phyloP scores from a whole-genome alignment of 1,140 invertebrate genomes.

The Magallana ariakensis region DNA sequence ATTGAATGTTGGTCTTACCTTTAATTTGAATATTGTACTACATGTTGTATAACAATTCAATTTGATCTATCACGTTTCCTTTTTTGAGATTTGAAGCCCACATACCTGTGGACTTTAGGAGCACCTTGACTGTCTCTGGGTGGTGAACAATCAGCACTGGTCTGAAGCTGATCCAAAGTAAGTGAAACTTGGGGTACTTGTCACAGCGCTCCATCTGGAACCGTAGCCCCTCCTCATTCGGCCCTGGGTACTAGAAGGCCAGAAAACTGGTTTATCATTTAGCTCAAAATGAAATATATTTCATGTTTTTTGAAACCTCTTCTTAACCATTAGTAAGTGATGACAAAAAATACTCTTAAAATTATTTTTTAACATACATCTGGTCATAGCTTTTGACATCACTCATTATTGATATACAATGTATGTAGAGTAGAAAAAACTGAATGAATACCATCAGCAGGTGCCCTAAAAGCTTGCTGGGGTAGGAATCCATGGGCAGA shows the following conservation, averaged over 20 bases:
- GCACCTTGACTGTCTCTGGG: constrained; percentile 70
- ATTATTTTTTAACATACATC: too few species aligned
- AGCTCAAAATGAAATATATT: too few species aligned
- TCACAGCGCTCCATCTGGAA: constrained; percentile 60
- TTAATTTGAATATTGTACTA: too few species aligned
- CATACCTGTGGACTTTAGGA: constrained; percentile 68
- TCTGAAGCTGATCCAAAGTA: constrained; percentile 65
- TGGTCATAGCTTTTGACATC: too few species aligned
- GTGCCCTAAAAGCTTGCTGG: not conserved
- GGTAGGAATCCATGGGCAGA: not conserved
- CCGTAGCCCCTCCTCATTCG: constrained; percentile 64
- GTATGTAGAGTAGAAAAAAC: not conserved
- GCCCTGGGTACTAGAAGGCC: constrained; percentile 62
- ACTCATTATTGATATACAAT: not conserved
- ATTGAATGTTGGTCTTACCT: too few species aligned
- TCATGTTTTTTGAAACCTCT: not conserved
- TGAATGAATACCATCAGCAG: constrained; percentile 1
- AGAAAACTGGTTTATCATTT: not conserved
- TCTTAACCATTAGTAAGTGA: too few species aligned
- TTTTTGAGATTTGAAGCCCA: not conserved
- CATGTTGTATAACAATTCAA: too few species aligned
- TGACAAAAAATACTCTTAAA: too few species aligned
- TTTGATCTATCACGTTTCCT: too few species aligned
- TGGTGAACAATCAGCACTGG: constrained; percentile 61
- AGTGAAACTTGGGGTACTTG: constrained; percentile 53